Conservation (phyloP, 2,888 invertebrate genomes). For the Gisinianus flammeolus region DNA sequence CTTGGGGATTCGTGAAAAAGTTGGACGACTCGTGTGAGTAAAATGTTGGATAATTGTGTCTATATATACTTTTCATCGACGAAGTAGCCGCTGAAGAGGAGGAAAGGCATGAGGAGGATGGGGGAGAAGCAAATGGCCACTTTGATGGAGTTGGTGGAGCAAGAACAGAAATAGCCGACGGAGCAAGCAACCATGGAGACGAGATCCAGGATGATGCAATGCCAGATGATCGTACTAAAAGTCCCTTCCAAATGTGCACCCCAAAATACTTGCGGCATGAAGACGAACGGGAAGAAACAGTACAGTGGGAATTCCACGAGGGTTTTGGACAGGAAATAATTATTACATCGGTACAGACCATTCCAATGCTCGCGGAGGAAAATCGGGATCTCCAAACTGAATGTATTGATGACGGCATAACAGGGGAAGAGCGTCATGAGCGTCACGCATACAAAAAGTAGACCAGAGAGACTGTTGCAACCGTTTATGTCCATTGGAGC, state of each 20-base stretch:
- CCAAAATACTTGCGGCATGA: slow-evolving; percentile 83
- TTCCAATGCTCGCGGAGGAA: slow-evolving; percentile 87
- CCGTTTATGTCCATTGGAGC: slow-evolving; percentile 85
- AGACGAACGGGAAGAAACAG: slow-evolving; percentile 79
- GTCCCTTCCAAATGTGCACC: slow-evolving; percentile 82
- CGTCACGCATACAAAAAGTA: slow-evolving; percentile 85
- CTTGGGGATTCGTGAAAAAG: too few relatives aligned
- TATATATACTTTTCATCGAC: neutral
- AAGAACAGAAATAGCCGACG: neutral
- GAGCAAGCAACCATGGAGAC: too few relatives aligned
- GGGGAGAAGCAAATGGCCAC: neutral
- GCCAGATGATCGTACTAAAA: slow-evolving; percentile 69
- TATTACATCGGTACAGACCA: slow-evolving; percentile 88
- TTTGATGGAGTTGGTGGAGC: neutral
- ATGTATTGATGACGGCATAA: slow-evolving; percentile 70
- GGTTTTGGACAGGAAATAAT: slow-evolving; percentile 90
- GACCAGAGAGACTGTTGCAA: slow-evolving; percentile 93
- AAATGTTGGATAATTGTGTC: neutral
- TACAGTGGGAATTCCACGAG: slow-evolving; percentile 88
- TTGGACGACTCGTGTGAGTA: neutral
- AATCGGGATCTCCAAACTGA: slow-evolving; percentile 85
- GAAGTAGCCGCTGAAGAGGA: slow-evolving; percentile 92
- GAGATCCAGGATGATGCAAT: too few relatives aligned
- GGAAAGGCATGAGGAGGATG: slow-evolving; percentile 82
- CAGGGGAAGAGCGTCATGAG: slow-evolving; percentile 90